Percentiles rank a stretch among this genome's conserved stretches.
Evolutionary conservation across 2,888 invertebrate genomes (phyloP).

Genomic region (Marasmarcha lunaedactyla): DNA sequence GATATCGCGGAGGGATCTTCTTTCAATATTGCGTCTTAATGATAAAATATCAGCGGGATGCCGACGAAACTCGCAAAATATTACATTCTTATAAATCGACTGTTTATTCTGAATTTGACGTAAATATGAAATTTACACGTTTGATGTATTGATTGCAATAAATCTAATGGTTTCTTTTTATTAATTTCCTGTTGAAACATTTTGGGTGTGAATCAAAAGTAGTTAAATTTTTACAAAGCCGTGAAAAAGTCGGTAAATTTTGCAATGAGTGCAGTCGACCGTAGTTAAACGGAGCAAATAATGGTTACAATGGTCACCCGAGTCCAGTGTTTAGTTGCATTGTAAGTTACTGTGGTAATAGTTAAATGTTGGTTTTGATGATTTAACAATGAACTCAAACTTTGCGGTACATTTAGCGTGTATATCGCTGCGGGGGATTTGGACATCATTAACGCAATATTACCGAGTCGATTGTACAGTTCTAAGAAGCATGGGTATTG

Average conservation of each 20-base stretch:
- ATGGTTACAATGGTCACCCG: slow-evolving; percentile 8
- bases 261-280: background rate
- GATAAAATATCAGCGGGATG: slow-evolving; percentile 62
- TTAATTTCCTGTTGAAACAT: slow-evolving; percentile 12
- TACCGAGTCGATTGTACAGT: slow-evolving; percentile 12
- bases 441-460: slow-evolving; percentile 30
- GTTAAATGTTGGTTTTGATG: slow-evolving; percentile 12
- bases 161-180: slow-evolving; percentile 15
- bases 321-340: slow-evolving; percentile 10
- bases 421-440: slow-evolving; percentile 36
- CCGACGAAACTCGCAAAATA: slow-evolving; percentile 53
- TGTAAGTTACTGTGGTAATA: background rate
- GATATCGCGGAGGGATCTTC: slow-evolving; percentile 43
- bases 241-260: background rate
- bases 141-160: slow-evolving; percentile 26
- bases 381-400: slow-evolving; percentile 21
- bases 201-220: slow-evolving; percentile 7
- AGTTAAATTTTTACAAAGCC: slow-evolving; percentile 1
- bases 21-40: slow-evolving; percentile 50
- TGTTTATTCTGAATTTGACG: slow-evolving; percentile 28
- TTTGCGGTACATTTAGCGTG: slow-evolving; percentile 27
- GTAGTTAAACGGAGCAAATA: background rate
- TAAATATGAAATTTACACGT: slow-evolving; percentile 25
- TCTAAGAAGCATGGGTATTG: no score
- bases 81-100: slow-evolving; percentile 40